Conservation (phyloP, 2,113 vertebrate genomes). For the Sarotherodon lohbergeri region DNA sequence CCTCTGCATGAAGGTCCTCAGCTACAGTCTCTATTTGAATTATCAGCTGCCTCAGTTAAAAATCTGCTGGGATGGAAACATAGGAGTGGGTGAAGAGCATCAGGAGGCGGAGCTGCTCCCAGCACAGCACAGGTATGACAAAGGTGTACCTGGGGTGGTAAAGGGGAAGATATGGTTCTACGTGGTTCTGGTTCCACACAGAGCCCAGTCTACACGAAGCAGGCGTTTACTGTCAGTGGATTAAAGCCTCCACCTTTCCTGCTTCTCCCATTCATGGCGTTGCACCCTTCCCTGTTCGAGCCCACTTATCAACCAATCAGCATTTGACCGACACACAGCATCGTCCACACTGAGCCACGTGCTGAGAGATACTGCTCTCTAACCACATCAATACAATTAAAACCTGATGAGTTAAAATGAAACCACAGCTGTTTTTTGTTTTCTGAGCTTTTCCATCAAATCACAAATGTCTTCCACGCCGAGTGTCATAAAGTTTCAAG, state of each 20-base stretch:
- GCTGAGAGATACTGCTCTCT: not conserved
- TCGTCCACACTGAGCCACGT: not conserved
- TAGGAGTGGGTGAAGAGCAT: not conserved
- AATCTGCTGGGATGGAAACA: not conserved
- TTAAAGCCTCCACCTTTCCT: not conserved
- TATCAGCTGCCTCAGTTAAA: not conserved
- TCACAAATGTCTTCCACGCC: not conserved
- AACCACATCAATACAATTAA: not conserved
- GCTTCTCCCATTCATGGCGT: not conserved
- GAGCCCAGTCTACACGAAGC: not conserved
- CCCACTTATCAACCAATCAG: not conserved
- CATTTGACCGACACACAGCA: not conserved
- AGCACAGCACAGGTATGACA: not conserved
- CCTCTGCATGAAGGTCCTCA: not conserved
- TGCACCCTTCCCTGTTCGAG: not conserved
- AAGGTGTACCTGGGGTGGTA: not conserved
- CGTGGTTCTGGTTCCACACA: not conserved
- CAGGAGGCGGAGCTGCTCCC: not conserved
- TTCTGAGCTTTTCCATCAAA: not conserved
- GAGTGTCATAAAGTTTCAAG: not conserved
- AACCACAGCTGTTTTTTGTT: not conserved
- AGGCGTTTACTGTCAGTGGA: not conserved
- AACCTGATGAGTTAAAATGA: rapidly evolving
- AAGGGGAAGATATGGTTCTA: not conserved
- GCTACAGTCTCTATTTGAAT: not conserved